Evolutionary conservation across 2,888 invertebrate genomes (phyloP).

Genomic region (Drosophila dives): DNA sequence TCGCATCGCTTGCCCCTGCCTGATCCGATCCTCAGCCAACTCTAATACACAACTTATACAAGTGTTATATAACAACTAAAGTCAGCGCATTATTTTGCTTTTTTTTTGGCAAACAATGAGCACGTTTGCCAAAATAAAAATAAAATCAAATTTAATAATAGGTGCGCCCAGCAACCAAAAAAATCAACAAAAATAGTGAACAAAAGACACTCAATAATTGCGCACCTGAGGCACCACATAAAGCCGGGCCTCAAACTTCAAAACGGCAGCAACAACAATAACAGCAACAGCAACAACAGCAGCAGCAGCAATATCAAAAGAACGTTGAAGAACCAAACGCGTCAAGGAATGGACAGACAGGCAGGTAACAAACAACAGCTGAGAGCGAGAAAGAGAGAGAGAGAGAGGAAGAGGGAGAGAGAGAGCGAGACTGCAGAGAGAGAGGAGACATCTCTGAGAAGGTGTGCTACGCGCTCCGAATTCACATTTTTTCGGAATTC

Average conservation of each 20-base stretch:
- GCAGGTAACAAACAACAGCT: conserved; percentile 57
- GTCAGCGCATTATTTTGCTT: background rate
- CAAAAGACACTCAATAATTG: conserved; percentile 67
- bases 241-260: conserved; percentile 49
- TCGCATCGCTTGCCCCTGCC: conserved; percentile 18
- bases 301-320: conserved; percentile 30
- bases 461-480: conserved; percentile 66
- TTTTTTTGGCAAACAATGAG: background rate
- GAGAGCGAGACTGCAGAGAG: conserved; percentile 19
- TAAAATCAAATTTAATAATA: conserved; percentile 23
- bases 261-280: conserved; percentile 16
- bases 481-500: conserved; percentile 57
- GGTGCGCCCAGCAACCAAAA: conserved; percentile 29
- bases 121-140: conserved; percentile 9
- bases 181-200: conserved; percentile 37
- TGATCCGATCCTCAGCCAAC: conserved; percentile 55
- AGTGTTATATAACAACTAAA: conserved; percentile 44
- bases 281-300: conserved; percentile 14
- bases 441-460: conserved; percentile 45
- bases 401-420: conserved; percentile 20
- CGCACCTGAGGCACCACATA: conserved; percentile 69
- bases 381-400: conserved; percentile 42
- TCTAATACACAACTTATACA: conserved; percentile 53
- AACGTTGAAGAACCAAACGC: conserved; percentile 35
- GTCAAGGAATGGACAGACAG: conserved; percentile 25